Base-by-base conservation (phyloP, 2,797 vertebrate genomes). In the Eulemur albifrons region DNA sequence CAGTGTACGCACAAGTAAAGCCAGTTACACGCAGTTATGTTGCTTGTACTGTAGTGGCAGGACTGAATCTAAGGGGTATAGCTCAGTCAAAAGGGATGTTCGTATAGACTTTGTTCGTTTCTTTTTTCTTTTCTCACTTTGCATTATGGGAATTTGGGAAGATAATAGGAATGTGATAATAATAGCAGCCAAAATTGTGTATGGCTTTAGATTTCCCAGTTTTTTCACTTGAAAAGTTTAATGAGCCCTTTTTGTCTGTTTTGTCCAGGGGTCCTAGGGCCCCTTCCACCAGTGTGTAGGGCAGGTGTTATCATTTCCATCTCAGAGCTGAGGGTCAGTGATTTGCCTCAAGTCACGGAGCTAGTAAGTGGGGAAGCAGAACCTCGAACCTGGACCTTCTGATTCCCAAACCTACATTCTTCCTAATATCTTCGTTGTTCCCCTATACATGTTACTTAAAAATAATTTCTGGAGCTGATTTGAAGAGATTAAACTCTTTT, bases 391-490 rank as follows among this genome's bases (percentile, higher is more conserved):
- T 90, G 50, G 35, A 63, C 67, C 94, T 67, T 94, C 65, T 65
- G 59, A 90, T 81, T 77, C 70, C 25, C 73, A 61, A 70, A n/a
- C 40, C 63, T 73, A 7, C 70, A 43, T 82, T 77, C 67, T 93
- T 88, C 52, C 30, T 17, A 57, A 5, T 63, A 40, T 59, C 52
- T 35, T 57, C 45, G 5, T 77, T 65, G 13, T 95, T 81, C 45
- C 30, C 54, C 73, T 83, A 77, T 70, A 81, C 43, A 90, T 75
- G 82, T 63, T 45, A 67, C 67, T 90, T 88, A 73, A 40, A 89
- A 57, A 50, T 93, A 25, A 83, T 70, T 90, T 88, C 63, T 59
- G 13, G 43, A 95, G 84, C 88, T 79, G 50, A 94, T 63, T 81
- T 61, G 5, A 86, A 92, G 25, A 75, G 18, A 21, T 38, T 35